Conservation (phyloP, 2,113 vertebrate species). For the Chrysochloris asiatica region DNA sequence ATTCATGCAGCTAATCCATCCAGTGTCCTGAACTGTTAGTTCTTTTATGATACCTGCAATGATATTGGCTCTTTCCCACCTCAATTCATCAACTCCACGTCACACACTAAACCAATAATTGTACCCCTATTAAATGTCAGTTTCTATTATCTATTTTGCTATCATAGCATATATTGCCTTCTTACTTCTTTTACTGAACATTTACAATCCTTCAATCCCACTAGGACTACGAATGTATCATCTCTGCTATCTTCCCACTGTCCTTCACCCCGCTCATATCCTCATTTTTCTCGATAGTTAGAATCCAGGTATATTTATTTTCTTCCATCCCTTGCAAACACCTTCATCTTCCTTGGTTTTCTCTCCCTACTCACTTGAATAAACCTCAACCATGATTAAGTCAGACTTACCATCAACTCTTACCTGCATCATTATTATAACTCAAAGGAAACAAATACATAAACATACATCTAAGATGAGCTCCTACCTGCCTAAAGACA, state of each 20-base stretch:
- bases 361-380: background rate
- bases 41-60: constrained; percentile 15
- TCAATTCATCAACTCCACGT: constrained; percentile 30
- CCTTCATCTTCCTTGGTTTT: background rate
- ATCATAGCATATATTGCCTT: constrained; percentile 8
- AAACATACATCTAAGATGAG: background rate
- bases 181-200: constrained; percentile 24
- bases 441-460: background rate
- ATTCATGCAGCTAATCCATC: constrained; percentile 28
- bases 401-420: background rate
- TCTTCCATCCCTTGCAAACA: background rate
- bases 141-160: constrained; percentile 9
- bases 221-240: background rate
- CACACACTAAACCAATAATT: constrained; percentile 17
- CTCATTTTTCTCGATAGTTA: constrained; percentile 7
- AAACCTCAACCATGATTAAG: background rate
- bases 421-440: background rate
- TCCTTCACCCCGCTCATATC: background rate
- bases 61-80: background rate
- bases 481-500: background rate
- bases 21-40: background rate
- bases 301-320: background rate
- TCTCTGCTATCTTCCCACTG: background rate
- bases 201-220: background rate
- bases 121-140: background rate